phyloP scores from a whole-genome alignment of 2,797 vertebrate genomes.

The Carcharodon carcharias region DNA sequence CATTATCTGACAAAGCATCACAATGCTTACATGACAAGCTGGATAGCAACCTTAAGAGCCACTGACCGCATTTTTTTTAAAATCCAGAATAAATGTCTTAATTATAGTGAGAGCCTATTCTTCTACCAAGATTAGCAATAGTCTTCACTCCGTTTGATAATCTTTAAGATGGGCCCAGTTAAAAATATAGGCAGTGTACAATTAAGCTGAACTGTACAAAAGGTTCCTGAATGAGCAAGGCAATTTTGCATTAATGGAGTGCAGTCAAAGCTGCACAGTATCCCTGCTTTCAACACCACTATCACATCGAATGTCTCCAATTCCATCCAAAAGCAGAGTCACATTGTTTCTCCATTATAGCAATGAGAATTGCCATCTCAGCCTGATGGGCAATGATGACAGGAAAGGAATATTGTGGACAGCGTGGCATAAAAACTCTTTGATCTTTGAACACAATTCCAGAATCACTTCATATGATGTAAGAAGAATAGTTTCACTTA shows the following conservation, averaged over 20 bases:
- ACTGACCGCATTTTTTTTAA: background rate
- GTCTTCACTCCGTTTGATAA: background rate
- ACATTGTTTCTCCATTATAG: background rate
- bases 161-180: background rate
- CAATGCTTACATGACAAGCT: background rate
- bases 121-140: background rate
- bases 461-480: background rate
- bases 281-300: background rate
- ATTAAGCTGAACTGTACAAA: background rate
- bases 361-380: background rate
- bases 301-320: background rate
- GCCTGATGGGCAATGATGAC: background rate
- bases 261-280: background rate
- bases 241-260: background rate
- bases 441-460: background rate
- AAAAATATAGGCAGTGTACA: background rate
- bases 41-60: background rate
- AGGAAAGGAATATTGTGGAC: background rate
- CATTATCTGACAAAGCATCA: background rate
- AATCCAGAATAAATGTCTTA: background rate
- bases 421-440: background rate
- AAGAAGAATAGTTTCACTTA: slow-evolving; percentile 56
- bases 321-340: background rate
- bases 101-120: background rate
- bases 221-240: background rate